A percentile compares a stretch with the other conserved stretches of the same genome.
Evolutionary conservation across 2,888 invertebrate species (phyloP).

Genomic region (Laothoe populi): DNA sequence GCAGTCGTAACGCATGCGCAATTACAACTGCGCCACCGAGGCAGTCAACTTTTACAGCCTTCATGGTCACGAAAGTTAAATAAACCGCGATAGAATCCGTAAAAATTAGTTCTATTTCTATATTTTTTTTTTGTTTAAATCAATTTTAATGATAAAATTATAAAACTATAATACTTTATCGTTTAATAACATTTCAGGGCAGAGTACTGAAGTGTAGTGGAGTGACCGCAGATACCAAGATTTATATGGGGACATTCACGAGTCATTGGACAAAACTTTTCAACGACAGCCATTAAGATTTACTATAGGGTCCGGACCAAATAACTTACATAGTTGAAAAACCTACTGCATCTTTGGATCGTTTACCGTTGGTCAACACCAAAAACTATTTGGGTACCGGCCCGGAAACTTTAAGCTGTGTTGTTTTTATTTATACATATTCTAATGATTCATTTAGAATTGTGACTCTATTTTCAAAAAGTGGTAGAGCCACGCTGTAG

Average conservation of each 20-base stretch:
- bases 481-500: too few relatives aligned
- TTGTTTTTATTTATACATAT: neutral
- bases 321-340: slow-evolving; percentile 76
- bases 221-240: slow-evolving; percentile 51
- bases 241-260: slow-evolving; percentile 75
- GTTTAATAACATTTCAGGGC: neutral
- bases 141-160: too few relatives aligned
- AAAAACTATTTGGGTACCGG: slow-evolving; percentile 13
- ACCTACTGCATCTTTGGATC: slow-evolving; percentile 46
- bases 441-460: too few relatives aligned
- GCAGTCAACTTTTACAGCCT: too few relatives aligned
- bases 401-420: neutral
- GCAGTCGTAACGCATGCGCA: too few relatives aligned
- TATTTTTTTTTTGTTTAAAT: too few relatives aligned
- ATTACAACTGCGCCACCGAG: too few relatives aligned
- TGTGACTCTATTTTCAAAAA: too few relatives aligned
- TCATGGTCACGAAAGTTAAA: too few relatives aligned
- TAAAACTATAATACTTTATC: neutral
- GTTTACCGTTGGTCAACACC: neutral
- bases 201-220: slow-evolving; percentile 19
- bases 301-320: slow-evolving; percentile 70
- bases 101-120: too few relatives aligned
- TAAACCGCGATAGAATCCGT: too few relatives aligned
- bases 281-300: slow-evolving; percentile 73
- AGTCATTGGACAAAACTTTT: slow-evolving; percentile 75